Evolutionary conservation across 2,113 vertebrate species (phyloP).

Genomic region (Tachycineta bicolor): DNA sequence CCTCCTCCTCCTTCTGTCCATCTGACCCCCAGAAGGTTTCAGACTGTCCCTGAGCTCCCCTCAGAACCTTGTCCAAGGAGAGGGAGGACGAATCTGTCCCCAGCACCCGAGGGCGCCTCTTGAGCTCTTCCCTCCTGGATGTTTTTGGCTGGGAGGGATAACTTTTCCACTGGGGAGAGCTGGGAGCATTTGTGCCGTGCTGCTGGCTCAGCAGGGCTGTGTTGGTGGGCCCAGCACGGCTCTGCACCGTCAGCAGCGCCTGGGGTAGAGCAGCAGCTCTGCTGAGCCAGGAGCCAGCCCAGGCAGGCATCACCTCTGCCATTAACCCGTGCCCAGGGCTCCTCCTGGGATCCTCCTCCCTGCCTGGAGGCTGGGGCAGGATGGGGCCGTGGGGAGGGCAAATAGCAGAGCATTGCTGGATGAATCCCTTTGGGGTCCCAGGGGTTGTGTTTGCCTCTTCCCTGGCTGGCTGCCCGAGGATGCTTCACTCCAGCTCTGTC

Average conservation of each 20-base stretch:
- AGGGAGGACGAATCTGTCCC: rapidly evolving
- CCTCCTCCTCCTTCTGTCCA: neutral
- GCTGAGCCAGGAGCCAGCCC: neutral
- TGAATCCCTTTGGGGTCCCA: neutral
- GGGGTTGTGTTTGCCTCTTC: neutral
- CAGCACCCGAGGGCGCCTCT: rapidly evolving
- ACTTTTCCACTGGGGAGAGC: neutral
- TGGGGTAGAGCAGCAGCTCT: neutral
- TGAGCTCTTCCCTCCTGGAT: neutral
- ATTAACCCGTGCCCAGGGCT: neutral
- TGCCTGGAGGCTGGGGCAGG: neutral
- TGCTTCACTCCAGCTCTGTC: neutral
- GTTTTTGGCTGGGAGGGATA: neutral
- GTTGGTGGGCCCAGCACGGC: neutral
- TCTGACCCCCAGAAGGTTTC: neutral
- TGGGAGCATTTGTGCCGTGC: rapidly evolving
- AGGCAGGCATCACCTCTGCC: neutral
- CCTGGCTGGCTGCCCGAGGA: rapidly evolving
- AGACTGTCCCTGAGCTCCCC: neutral
- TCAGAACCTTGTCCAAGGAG: rapidly evolving
- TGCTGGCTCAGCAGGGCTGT: neutral
- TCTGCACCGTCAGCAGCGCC: neutral
- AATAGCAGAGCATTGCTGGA: rapidly evolving
- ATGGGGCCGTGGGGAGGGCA: rapidly evolving
- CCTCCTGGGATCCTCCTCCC: neutral